Conservation (phyloP, 2,113 vertebrate species). For the Rhizomys pruinosus region DNA sequence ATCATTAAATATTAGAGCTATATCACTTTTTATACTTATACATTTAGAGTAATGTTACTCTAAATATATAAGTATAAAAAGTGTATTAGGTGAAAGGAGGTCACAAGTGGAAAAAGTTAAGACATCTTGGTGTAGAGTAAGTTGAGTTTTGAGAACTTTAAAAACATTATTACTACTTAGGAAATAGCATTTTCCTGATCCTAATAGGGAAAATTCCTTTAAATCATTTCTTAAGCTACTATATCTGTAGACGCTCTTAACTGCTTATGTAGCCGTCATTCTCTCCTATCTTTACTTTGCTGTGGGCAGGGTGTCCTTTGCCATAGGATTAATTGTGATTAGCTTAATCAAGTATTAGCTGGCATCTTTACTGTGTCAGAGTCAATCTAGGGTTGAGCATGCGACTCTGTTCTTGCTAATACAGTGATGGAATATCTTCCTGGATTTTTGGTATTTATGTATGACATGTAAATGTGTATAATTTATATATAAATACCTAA, state of each 20-base stretch:
- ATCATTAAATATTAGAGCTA: neutral
- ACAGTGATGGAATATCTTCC: neutral
- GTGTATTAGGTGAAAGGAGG: neutral
- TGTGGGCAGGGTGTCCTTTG: neutral
- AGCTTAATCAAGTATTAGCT: neutral
- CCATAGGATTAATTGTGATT: neutral
- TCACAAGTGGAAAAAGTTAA: neutral
- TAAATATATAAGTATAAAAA: too few relatives aligned
- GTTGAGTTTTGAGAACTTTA: conserved; percentile 32
- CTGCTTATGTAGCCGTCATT: neutral
- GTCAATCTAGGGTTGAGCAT: neutral
- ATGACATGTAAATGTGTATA: neutral
- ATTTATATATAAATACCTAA: neutral
- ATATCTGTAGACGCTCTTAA: neutral
- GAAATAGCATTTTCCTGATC: conserved; percentile 3
- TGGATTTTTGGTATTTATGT: neutral
- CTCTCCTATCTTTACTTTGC: neutral
- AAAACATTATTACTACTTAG: conserved; percentile 28
- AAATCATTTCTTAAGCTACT: neutral
- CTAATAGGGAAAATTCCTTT: neutral
- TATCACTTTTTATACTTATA: neutral
- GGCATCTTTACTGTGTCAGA: neutral
- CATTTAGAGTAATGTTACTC: too few relatives aligned
- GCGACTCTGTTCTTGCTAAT: neutral
- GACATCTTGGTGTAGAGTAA: neutral